Conservation (phyloP, 2,797 vertebrate genomes). For the Sandelia bainsii region DNA sequence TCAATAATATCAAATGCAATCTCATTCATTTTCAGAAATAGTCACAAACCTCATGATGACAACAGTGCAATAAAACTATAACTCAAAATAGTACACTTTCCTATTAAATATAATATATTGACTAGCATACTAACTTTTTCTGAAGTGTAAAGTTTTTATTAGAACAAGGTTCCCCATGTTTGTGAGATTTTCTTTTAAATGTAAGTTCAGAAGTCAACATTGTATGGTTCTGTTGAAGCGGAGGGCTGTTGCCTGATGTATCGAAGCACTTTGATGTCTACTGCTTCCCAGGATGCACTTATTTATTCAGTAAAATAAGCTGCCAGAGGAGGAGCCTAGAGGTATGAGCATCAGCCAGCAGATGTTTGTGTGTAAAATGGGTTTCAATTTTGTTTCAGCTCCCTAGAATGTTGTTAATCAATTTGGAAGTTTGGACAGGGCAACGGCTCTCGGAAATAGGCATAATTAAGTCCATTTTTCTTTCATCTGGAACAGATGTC, state of each 20-base stretch:
- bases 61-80: neutral
- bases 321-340: conserved; percentile 45
- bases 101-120: neutral
- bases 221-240: conserved; percentile 37
- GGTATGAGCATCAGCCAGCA: conserved; percentile 48
- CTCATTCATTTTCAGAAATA: neutral
- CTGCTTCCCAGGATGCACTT: conserved; percentile 47
- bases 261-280: conserved; percentile 52
- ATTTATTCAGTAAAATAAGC: conserved; percentile 69
- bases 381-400: conserved; percentile 57
- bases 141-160: neutral
- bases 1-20: neutral
- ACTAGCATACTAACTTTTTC: neutral
- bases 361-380: conserved; percentile 66
- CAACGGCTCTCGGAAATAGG: conserved; percentile 52
- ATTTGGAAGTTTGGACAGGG: conserved; percentile 51
- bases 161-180: neutral
- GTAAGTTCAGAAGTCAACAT: conserved; percentile 19
- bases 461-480: conserved; percentile 73
- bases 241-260: conserved; percentile 40
- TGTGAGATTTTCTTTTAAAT: conserved; percentile 5
- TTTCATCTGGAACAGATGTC: conserved; percentile 65
- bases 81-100: neutral
- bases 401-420: conserved; percentile 69
- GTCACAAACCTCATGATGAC: neutral